These are phyloP conservation scores for Salticus scenicus DNA, from an alignment of 2,888 invertebrate genomes.

Conservation along the genomic window DNA sequence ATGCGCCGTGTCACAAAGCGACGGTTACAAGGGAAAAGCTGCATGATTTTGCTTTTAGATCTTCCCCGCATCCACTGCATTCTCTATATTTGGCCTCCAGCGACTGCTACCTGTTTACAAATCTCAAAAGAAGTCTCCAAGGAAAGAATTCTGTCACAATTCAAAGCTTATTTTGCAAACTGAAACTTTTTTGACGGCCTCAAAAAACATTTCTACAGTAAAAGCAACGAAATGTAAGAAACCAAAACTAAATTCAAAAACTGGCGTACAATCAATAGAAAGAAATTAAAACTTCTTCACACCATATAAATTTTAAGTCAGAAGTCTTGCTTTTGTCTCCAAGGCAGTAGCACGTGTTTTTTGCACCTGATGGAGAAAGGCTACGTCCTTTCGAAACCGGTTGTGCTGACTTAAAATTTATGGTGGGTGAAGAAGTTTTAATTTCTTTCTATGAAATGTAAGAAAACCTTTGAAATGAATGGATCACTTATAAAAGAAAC, in stretches of 20 bases:
- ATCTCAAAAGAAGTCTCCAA: conserved; percentile 35
- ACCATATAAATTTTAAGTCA: too few species aligned
- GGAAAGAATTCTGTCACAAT: conserved; percentile 26
- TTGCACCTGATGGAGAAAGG: too few species aligned
- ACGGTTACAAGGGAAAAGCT: conserved; percentile 26
- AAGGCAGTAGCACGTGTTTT: too few species aligned
- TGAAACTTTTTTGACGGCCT: conserved; percentile 18
- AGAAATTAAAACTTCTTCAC: too few species aligned
- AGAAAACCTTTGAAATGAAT: background rate
- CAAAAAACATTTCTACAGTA: conserved; percentile 13
- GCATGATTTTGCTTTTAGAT: conserved; percentile 40
- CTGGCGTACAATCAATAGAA: too few species aligned
- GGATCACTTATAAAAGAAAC: background rate
- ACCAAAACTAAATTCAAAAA: too few species aligned
- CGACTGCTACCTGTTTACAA: conserved; percentile 47
- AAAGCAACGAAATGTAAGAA: conserved; percentile 21
- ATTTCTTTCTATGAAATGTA: too few species aligned
- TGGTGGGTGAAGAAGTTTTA: too few species aligned
- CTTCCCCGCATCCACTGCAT: conserved; percentile 48
- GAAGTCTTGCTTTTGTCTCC: too few species aligned
- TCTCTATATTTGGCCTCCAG: conserved; percentile 43
- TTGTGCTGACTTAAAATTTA: too few species aligned
- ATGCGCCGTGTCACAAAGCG: conserved; percentile 49
- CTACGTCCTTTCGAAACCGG: too few species aligned
- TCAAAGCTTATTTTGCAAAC: background rate